Base-by-base conservation (phyloP, 2,113 vertebrate genomes). In the Campylorhamphus procurvoides region DNA sequence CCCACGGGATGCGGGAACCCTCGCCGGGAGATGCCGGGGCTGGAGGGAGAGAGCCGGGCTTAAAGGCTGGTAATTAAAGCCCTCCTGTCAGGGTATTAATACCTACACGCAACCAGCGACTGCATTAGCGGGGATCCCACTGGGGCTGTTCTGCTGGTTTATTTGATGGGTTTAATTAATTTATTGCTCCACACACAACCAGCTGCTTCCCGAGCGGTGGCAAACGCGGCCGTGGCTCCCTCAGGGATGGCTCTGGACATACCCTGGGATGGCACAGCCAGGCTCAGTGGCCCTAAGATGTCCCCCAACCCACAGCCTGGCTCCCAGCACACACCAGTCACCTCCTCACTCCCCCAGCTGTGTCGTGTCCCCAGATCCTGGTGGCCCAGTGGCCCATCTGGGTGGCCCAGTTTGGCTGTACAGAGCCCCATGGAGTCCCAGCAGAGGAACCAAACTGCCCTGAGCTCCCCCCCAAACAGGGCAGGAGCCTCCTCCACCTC, bases 151-250 rank as follows among this genome's bases (percentile, higher is more conserved):
- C 63, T 6, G 85, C 59, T 49, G 76, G 3, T 94, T 93, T 40
- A 75, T 89, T 90, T 64, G 94, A 93, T 64, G 75, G 77, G 33
- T 56, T 96, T 96, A 94, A 97, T 97, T 92, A 95, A 97, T 97
- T 94, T 64, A 75, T 96, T 64, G 55, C 89, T 64, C 76, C 1
- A 5, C 59, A 1, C 29, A 6, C 47, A 10, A 78, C 89, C 56
- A 7, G 0, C 42, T 2, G 79, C 66, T 66, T 82, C 66, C 42
- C 60, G 4, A n/a, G 4, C 2, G 1, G 35, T 17, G 22, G 73
- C 11, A 7, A 47, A 29, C 22, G 0, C 0, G 0, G 47, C 42
- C 1, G 1, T 0, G 2, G 12, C 62, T 44, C 33, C 23, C 72
- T 22, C 66, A 4, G 23, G 60, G 66, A n/a, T 11, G 72, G 50